These are phyloP conservation scores for Acanthosepion esculentum DNA, from an alignment of 2,888 invertebrate genomes.

Conservation along the genomic window DNA sequence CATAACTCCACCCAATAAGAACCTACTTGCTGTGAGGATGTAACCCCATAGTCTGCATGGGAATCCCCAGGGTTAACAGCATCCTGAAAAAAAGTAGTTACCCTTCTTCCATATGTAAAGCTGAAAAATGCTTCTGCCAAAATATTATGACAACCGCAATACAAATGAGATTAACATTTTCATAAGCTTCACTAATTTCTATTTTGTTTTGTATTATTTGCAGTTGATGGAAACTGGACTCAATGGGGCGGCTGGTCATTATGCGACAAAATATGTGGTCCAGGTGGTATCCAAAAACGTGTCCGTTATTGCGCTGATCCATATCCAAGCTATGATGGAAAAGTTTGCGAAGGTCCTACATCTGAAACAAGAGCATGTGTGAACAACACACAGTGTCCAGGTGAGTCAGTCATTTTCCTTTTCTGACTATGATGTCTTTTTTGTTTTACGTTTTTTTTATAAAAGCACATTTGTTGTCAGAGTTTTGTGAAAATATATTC, in stretches of 20 bases:
- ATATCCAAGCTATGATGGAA: slow-evolving; percentile 56
- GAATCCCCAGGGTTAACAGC: too few species aligned
- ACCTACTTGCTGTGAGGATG: too few species aligned
- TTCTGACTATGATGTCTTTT: not conserved
- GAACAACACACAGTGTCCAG: slow-evolving; percentile 14
- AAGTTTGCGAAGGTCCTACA: slow-evolving; percentile 55
- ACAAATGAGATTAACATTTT: too few species aligned
- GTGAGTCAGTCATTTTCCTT: not conserved
- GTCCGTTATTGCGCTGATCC: slow-evolving; percentile 55
- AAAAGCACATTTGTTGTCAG: too few species aligned
- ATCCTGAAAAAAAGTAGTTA: too few species aligned
- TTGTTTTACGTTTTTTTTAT: too few species aligned
- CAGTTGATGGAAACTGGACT: slow-evolving; percentile 61
- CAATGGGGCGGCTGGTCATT: slow-evolving; percentile 61
- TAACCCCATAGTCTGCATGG: too few species aligned
- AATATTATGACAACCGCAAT: too few species aligned
- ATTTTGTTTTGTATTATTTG: slow-evolving; percentile 35
- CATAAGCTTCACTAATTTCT: not conserved
- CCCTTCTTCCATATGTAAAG: too few species aligned
- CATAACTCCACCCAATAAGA: too few species aligned
- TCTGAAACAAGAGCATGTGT: slow-evolving; percentile 10
- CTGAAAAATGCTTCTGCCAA: too few species aligned
- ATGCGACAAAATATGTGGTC: slow-evolving; percentile 59
- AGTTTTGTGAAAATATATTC: not conserved
- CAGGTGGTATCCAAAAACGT: slow-evolving; percentile 55